These are phyloP conservation scores for Polypterus bichir DNA, from an alignment of 2,113 vertebrate species.

Conservation along the genomic window DNA sequence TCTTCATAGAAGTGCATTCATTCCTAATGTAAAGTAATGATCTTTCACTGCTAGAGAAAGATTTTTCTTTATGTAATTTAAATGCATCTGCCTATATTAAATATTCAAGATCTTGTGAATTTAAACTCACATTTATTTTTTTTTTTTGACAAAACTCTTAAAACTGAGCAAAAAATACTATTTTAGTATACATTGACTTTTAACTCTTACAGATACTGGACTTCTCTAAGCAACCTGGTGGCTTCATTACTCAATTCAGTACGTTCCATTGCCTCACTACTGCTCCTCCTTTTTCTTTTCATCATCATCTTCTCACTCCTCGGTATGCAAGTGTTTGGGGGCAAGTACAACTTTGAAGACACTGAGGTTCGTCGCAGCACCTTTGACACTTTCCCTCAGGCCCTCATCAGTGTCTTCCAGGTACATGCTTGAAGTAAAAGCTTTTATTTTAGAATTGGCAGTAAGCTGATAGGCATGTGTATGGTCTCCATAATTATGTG, in stretches of 20 bases:
- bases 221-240: conserved; percentile 81
- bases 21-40: too few species aligned
- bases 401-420: conserved; percentile 96
- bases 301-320: conserved; percentile 86
- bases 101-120: too few species aligned
- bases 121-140: too few species aligned
- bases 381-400: conserved; percentile 92
- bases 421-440: conserved; percentile 30
- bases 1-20: too few species aligned
- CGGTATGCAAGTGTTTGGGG: conserved; percentile 97
- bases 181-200: too few species aligned
- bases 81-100: too few species aligned
- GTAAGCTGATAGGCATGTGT: too few species aligned
- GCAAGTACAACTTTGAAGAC: conserved; percentile 81
- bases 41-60: too few species aligned
- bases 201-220: conserved; percentile 68
- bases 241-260: conserved; percentile 90
- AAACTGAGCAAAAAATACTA: too few species aligned
- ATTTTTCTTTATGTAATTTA: too few species aligned
- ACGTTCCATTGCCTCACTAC: conserved; percentile 85
- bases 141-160: too few species aligned
- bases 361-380: conserved; percentile 69
- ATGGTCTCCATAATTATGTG: too few species aligned
- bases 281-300: conserved; percentile 92
- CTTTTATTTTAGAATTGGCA: neutral